Percentiles rank a stretch among this genome's conserved stretches.
phyloP scores from a whole-genome alignment of 1,140 invertebrate genomes.

The Ostrea denselamellosa region DNA sequence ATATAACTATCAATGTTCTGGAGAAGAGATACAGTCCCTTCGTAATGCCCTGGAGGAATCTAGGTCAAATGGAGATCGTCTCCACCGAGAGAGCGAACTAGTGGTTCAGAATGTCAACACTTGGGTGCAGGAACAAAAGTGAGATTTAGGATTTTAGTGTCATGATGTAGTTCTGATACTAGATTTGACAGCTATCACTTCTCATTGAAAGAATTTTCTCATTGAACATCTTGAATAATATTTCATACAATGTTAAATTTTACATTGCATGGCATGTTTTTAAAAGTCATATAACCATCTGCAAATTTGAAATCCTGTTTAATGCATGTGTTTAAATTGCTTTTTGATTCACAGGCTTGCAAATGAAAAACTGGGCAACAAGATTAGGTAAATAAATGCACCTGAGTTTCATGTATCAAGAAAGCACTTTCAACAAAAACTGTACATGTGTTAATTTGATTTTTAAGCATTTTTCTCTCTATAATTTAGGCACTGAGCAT shows the following conservation, averaged over 20 bases:
- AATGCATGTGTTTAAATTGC: constrained; percentile 41
- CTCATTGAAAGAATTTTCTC: not conserved
- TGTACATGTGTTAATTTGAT: too few relatives aligned
- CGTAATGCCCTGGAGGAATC: constrained; percentile 76
- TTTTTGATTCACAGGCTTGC: constrained; percentile 70
- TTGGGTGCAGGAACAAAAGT: constrained; percentile 79
- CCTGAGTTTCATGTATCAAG: not conserved
- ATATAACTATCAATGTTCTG: constrained; percentile 75
- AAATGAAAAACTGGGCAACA: constrained; percentile 78
- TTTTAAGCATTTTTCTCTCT: too few relatives aligned
- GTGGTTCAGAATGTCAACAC: constrained; percentile 78
- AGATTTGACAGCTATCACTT: not conserved
- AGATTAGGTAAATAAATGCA: constrained; percentile 71
- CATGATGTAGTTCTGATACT: not conserved
- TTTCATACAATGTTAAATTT: not conserved
- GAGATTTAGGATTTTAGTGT: constrained; percentile 50
- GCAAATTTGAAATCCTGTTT: constrained; percentile 40
- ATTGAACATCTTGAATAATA: not conserved
- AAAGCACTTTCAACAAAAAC: not conserved
- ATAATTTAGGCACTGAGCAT: too few relatives aligned
- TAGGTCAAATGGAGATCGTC: constrained; percentile 74
- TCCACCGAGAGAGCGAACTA: constrained; percentile 77
- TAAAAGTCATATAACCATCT: constrained; percentile 37
- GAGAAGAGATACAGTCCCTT: constrained; percentile 75
- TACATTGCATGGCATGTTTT: constrained; percentile 18